phyloP scores from a whole-genome alignment of 1,140 invertebrate genomes.

The Arion vulgaris region DNA sequence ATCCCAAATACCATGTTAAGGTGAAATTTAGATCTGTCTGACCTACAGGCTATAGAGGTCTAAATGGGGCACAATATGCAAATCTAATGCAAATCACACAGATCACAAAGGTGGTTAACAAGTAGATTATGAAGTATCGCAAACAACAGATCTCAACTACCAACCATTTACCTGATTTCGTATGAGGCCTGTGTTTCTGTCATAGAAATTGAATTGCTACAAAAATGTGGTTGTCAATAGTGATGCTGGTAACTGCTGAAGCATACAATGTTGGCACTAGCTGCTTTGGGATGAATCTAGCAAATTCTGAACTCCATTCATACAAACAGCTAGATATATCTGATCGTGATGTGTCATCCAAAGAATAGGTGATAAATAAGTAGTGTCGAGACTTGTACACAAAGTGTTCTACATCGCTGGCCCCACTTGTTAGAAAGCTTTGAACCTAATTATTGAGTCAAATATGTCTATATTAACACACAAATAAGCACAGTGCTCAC shows the following conservation, averaged over 20 bases:
- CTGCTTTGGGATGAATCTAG: conserved; percentile 57
- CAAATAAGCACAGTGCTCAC: no score
- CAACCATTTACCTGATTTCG: conserved; percentile 56
- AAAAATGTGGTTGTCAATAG: conserved; percentile 55
- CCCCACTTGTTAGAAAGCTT: conserved; percentile 60
- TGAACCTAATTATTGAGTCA: conserved; percentile 52
- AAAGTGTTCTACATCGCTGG: conserved; percentile 59
- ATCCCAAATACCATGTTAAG: no score
- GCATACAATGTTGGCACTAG: conserved; percentile 57
- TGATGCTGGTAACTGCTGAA: conserved; percentile 49
- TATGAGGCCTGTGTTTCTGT: conserved; percentile 49
- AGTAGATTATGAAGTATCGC: no score
- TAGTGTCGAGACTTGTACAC: conserved; percentile 46
- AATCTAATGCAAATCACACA: no score
- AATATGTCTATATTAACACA: not conserved
- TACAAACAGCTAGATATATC: conserved; percentile 56
- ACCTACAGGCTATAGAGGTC: no score
- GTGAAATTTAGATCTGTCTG: no score
- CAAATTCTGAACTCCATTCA: conserved; percentile 54
- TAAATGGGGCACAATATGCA: no score
- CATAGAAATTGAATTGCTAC: conserved; percentile 66
- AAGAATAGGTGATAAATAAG: conserved; percentile 61
- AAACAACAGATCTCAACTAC: no score
- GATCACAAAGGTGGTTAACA: no score
- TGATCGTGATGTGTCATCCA: conserved; percentile 59